Base-by-base conservation (phyloP, 2,888 invertebrate species). In the Tortrix viridana region DNA sequence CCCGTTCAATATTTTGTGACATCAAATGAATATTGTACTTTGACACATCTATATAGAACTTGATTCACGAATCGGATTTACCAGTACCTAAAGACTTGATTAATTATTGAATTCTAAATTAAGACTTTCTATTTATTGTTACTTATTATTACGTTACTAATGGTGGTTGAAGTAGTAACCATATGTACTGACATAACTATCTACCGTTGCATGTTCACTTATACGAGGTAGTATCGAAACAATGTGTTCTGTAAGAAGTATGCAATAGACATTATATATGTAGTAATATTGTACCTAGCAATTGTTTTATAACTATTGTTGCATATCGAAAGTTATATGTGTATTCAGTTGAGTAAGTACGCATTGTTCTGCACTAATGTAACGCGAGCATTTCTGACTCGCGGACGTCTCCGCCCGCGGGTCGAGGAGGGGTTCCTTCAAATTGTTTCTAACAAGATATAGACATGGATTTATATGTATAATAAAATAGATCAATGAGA, bases 181-280 rank as follows among this genome's bases (percentile, higher is more conserved):
- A 22, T 58, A 58, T 64, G 62, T 68, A 66, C 65, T 58, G 65
- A 62, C 61, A 49, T 49, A 4, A 56, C 50, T 62, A 56, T 50
- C 41, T 62, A 47, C 26, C 46, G 12, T 32, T 32, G n/a, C 32
- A 32, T 9, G 32, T 32, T 9, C 32, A 32, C 12, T 7, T 32
- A 19, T 12, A 46, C 7, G 1, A 12, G 12, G 9, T 46, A 46
- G 20, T 62, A 62, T 77, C 77, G 80, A 81, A 84, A 75, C 75
- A 74, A 85, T 84, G 84, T 86, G 85, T 87, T 88, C 85, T 78
- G 74, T 76, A 83, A 82, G 79, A 82, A 86, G 81, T 85, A 80
- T 84, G 81, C 82, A 85, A 87, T 85, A 86, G 82, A 78, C 73
- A 80, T 78, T 83, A 79, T 82, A 32, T 53, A 50, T 62, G 23